These are phyloP conservation scores for Epinotia ramella DNA, from an alignment of 2,888 invertebrate genomes.

Conservation along the genomic window DNA sequence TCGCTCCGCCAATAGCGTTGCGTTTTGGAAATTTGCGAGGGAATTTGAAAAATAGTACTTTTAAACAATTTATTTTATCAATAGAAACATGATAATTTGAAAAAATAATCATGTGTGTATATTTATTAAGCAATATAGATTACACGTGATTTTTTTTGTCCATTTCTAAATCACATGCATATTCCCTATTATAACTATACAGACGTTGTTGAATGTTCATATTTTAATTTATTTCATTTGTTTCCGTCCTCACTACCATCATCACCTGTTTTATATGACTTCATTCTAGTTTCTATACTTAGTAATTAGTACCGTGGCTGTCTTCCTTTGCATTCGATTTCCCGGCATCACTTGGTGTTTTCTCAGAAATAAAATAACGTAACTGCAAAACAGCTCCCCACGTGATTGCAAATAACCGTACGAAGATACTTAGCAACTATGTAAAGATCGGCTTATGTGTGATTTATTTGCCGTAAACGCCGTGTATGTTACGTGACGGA, in stretches of 20 bases:
- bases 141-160: too few species aligned
- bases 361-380: conserved; percentile 23
- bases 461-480: conserved; percentile 14
- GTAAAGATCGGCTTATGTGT: not conserved
- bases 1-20: too few species aligned
- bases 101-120: too few species aligned
- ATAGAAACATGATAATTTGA: too few species aligned
- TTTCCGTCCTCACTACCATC: not conserved
- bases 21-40: too few species aligned
- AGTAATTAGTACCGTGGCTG: not conserved
- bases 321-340: conserved; percentile 5
- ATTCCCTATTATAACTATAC: too few species aligned
- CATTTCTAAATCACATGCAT: too few species aligned
- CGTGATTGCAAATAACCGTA: conserved; percentile 3
- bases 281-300: not conserved
- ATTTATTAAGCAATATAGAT: too few species aligned
- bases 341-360: conserved; percentile 8
- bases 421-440: conserved; percentile 12
- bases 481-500: conserved; percentile 7
- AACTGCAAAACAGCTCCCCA: not conserved
- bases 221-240: too few species aligned
- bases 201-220: too few species aligned
- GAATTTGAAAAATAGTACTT: too few species aligned
- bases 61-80: too few species aligned
- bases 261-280: not conserved